Evolutionary conservation across 2,113 vertebrate species (phyloP).

Genomic region (Perca fluviatilis): DNA sequence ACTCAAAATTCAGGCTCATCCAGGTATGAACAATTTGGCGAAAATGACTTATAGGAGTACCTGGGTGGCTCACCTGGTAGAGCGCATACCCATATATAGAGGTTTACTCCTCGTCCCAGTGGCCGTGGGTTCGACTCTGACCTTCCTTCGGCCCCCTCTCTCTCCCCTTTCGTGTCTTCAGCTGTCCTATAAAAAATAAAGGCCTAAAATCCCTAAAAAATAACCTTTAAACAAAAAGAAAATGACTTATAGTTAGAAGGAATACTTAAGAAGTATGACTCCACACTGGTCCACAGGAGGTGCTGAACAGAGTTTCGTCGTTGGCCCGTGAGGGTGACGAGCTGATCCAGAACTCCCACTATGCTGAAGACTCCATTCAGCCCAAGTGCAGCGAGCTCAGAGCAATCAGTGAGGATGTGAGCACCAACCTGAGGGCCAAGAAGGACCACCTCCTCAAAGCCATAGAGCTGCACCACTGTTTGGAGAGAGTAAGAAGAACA

Average conservation of each 20-base stretch:
- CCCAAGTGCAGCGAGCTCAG: constrained; percentile 94
- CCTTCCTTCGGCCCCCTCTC: too few species aligned
- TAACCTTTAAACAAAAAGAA: not conserved
- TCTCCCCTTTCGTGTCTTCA: too few species aligned
- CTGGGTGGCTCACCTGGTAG: too few species aligned
- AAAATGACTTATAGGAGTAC: not conserved
- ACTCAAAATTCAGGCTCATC: not conserved
- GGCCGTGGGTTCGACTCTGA: too few species aligned
- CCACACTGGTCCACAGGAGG: constrained; percentile 81
- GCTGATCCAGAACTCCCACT: constrained; percentile 92
- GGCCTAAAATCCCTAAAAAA: too few species aligned
- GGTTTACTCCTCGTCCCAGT: too few species aligned
- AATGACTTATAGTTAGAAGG: not conserved
- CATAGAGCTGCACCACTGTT: constrained; percentile 88
- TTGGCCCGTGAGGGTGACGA: constrained; percentile 87
- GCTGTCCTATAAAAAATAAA: too few species aligned
- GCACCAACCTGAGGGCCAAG: constrained; percentile 73
- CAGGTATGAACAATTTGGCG: not conserved
- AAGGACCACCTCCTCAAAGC: constrained; percentile 88
- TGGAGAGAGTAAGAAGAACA: constrained; percentile 88
- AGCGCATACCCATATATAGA: too few species aligned
- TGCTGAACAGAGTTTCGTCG: constrained; percentile 84
- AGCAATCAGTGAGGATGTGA: constrained; percentile 82
- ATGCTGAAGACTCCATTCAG: constrained; percentile 94
- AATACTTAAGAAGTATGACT: not conserved